Base-by-base conservation (phyloP, 2,888 invertebrate species). In the Micropterix aruncella region DNA sequence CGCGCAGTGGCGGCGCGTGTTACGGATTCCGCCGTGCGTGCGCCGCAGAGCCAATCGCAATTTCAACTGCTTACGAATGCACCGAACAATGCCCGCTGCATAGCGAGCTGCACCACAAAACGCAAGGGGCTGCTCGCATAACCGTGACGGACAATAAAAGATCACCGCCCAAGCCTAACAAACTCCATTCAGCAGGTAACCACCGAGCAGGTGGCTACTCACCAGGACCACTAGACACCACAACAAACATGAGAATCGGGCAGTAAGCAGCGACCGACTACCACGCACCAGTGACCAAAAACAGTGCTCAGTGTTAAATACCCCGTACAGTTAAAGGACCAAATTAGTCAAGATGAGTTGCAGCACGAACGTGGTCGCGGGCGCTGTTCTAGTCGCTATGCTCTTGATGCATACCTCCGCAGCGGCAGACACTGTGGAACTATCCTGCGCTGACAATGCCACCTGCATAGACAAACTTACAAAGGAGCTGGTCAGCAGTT, bases 391-490 rank as follows among this genome's bases (percentile, higher is more conserved):
- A 47, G 51, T 68, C 49, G 61, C 62, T 52, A 57, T 65, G 45
- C 53, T 63, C 53, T 52, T 65, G 49, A 54, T 65, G 51, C 61
- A 63, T 43, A 60, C 60, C 46, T 62, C 58, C 49, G 54, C 54
- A 44, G 61, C 63, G 46, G 59, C 49, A 16, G 52, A 63, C 41
- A 60, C 67, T 47, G 45, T 48, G 18, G 65, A 70, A 53, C 52
- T 71, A 18, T 63, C 60, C 53, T 78, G 78, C 61, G 72, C 72
- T 58, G 77, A 77, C 54, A 77, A 78, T 59, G 74, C 76, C 19
- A 75, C 74, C 48, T 78, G 78, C 53, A 65, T 78, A 36, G 67
- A 75, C 45, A 53, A 61, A 27, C 58, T 77, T 55, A 65, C 73
- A 16, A 66, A 59, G 47, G 66, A 73, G 50, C 62, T 77, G 42